A percentile compares a stretch with the other conserved stretches of the same genome.
Evolutionary conservation across 2,797 vertebrate genomes (phyloP).

Genomic region (Channallabes apus): DNA sequence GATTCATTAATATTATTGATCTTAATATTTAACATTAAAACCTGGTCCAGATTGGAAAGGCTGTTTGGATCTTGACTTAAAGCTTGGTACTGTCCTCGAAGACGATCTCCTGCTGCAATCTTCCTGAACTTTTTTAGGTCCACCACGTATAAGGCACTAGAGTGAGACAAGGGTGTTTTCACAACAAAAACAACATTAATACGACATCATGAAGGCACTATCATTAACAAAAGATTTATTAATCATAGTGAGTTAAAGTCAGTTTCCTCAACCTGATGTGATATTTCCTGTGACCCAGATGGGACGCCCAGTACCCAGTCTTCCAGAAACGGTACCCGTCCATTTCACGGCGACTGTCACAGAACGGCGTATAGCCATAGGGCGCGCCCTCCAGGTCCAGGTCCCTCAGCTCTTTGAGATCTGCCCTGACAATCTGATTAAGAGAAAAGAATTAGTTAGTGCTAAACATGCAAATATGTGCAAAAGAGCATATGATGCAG

Average conservation of each 20-base stretch:
- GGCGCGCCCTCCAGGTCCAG: slow-evolving; percentile 88
- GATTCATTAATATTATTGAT: neutral
- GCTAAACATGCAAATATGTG: neutral
- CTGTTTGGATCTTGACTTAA: slow-evolving; percentile 97
- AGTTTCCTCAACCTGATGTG: slow-evolving; percentile 85
- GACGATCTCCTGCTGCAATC: slow-evolving; percentile 92
- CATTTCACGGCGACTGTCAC: slow-evolving; percentile 93
- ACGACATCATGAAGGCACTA: neutral
- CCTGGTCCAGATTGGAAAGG: slow-evolving; percentile 96
- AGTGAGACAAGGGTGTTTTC: neutral
- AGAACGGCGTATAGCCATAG: slow-evolving; percentile 95
- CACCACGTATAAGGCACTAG: slow-evolving; percentile 92
- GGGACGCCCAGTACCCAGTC: slow-evolving; percentile 93
- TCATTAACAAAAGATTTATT: neutral
- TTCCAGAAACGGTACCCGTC: slow-evolving; percentile 98
- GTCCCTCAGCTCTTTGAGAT: slow-evolving; percentile 89
- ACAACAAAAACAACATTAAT: neutral
- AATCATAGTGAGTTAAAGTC: too few species aligned
- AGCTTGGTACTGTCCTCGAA: slow-evolving; percentile 94
- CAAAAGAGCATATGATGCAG: neutral
- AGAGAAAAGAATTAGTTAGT: neutral
- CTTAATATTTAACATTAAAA: slow-evolving; percentile 52
- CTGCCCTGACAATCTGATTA: slow-evolving; percentile 88
- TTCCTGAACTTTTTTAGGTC: slow-evolving; percentile 94
- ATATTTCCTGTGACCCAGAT: slow-evolving; percentile 88